Evolutionary conservation across 1,140 invertebrate genomes (phyloP).

Genomic region (Carcinoscorpius rotundicauda): DNA sequence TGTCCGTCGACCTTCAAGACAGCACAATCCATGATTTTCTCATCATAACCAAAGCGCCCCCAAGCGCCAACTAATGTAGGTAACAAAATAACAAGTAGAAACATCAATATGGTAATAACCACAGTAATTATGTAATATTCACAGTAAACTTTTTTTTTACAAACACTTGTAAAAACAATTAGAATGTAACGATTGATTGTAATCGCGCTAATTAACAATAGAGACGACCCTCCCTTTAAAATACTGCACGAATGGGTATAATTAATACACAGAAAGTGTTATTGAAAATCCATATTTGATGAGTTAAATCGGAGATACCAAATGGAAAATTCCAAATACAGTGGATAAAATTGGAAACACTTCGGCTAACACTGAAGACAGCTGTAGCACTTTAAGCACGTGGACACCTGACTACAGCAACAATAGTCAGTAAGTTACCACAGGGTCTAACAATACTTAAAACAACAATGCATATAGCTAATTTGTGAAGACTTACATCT

Average conservation of each 20-base stretch:
- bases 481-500: no score
- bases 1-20: conserved; percentile 46
- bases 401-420: conserved; percentile 18
- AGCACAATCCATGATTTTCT: conserved; percentile 21
- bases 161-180: conserved; percentile 12
- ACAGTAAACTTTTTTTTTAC: conserved; percentile 18
- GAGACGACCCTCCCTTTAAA: conserved; percentile 73
- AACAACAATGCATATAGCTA: conserved; percentile 14
- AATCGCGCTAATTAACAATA: conserved; percentile 79
- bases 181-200: conserved; percentile 63
- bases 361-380: conserved; percentile 71
- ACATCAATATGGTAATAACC: conserved; percentile 54
- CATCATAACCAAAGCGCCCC: conserved; percentile 63
- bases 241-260: conserved; percentile 81
- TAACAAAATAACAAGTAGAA: conserved; percentile 49
- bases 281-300: conserved; percentile 66
- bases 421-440: conserved; percentile 22
- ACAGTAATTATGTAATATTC: conserved; percentile 16
- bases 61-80: conserved; percentile 65
- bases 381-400: conserved; percentile 55
- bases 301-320: conserved; percentile 63
- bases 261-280: conserved; percentile 58
- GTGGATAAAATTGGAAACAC: conserved; percentile 72
- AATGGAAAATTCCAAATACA: conserved; percentile 69
- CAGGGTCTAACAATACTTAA: conserved; percentile 21